Evolutionary conservation across 53 echinoderm and acorn worm genomes (phyloP), one percentile per base, ranked within the genome.

Genomic region (Patiria pectinifera): DNA sequence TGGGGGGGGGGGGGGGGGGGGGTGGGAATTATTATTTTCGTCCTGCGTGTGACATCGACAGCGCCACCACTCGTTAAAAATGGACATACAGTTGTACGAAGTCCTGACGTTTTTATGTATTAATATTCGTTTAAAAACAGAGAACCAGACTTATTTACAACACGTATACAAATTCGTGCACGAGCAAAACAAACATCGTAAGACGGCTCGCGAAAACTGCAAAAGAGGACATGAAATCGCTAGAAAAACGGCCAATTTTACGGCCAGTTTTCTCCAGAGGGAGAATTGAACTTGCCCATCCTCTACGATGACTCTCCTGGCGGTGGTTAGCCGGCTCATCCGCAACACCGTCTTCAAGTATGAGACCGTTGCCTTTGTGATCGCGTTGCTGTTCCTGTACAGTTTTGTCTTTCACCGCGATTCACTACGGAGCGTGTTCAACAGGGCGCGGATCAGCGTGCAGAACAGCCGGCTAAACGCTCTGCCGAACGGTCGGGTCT

Each of bases 281-380:
- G 80, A 69, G 48, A 25, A 69, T 47, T 90, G 90, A 62, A 69
- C 45, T 4, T 23, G 49, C 48, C 58, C 35, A 69, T 47, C 7
- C 14, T 16, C 53, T 85, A 78, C 79, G 63, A 96, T 96, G 96
- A 94, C 96, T 35, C 91, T 96, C 35, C 25, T 92, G 11, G 96
- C 96, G 21, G 87, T 94, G 69, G 71, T 95, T 10, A 96, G 95
- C 81, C 94, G 96, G 85, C 91, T 95, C 22, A 85, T 95, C 43
- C 95, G 95, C 44, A 92, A 94, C 75, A 92, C 95, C n/a, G 75
- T 95, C 86, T 86, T 96, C 48, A 96, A 96, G 86, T 96, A 96
- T 75, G 96, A 96, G 80, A 96, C 96, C 46, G 24, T 95, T 25
- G 92, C 93, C 26, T 78, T 96, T n/a, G 87, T 95, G 3, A 78